Evolutionary conservation across 2,888 invertebrate genomes (phyloP).

Genomic region (Lasius platythorax): DNA sequence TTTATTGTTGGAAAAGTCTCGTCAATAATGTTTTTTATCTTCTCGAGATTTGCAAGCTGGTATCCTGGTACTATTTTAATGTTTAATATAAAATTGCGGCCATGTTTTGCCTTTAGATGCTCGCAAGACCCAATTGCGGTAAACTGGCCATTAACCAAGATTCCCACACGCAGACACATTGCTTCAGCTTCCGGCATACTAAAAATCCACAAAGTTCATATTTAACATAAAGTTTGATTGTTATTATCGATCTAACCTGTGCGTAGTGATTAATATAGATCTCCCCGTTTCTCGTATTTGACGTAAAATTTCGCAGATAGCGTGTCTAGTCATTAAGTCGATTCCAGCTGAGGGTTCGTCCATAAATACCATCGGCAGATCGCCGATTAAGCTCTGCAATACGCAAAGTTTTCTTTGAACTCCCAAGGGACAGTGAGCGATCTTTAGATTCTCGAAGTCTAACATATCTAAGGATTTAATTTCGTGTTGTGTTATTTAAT

Average conservation of each 20-base stretch:
- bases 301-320: constrained; percentile 65
- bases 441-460: constrained; percentile 68
- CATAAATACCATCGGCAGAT: constrained; percentile 68
- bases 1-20: constrained; percentile 56
- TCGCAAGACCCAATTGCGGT: constrained; percentile 63
- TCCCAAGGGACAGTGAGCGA: constrained; percentile 65
- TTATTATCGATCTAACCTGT: constrained; percentile 53
- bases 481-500: not conserved
- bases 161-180: constrained; percentile 67
- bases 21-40: constrained; percentile 58
- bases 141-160: constrained; percentile 67
- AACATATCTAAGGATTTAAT: constrained; percentile 63
- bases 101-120: constrained; percentile 60
- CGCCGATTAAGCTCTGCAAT: constrained; percentile 70
- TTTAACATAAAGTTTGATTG: not conserved
- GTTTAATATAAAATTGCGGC: constrained; percentile 59
- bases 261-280: constrained; percentile 67
- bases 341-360: constrained; percentile 71
- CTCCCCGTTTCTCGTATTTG: constrained; percentile 66
- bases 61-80: constrained; percentile 57
- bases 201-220: not conserved
- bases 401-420: constrained; percentile 66
- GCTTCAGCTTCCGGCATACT: constrained; percentile 69
- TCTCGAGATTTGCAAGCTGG: constrained; percentile 42
- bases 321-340: constrained; percentile 66